Evolutionary conservation across 1,140 invertebrate genomes (phyloP), one percentile per base, ranked within the genome.

Genomic region (Bradysia coprophila): DNA sequence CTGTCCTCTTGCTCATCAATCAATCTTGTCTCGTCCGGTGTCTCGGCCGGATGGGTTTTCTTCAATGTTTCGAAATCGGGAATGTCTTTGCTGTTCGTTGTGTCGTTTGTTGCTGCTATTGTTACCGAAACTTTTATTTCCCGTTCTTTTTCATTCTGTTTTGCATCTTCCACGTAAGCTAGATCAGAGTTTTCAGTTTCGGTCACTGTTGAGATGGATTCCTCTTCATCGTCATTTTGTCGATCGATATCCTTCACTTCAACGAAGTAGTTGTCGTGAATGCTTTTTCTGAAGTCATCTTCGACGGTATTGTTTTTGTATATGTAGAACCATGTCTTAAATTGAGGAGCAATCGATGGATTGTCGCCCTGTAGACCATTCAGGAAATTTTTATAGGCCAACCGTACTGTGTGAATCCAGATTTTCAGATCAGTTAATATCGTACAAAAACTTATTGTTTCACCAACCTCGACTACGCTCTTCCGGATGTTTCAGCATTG

Each of bases 271-370:
- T 68, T 64, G 38, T 71, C 63, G 53, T 64, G 56, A 20, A 76
- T 50, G 40, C 71, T 58, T 46, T 67, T 59, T 48, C 68, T 72
- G 42, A 68, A 75, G 20, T 71, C 65, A 32, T 72, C 65, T 42
- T 69, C 62, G 2, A 72, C 67, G 1, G 68, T 68, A 47, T 70
- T 67, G 42, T 75, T 75, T 48, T 72, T 71, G 49, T 75, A 75
- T 33, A 75, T 65, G 46, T 76, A 76, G 48, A 76, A 68, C 63
- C 66, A 76, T 43, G 71, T 74, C 51, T 72, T 71, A 47, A 75
- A 65, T 46, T 74, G 70, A 13, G 73, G 72, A 46, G 62, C 57
- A 50, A 62, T 60, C 38, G 59, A 41, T 57, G 41, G 24, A 19
- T 48, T 32, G 36, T 47, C 51, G 9, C 51, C 52, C 49, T 55